Evolutionary conservation across 2,888 invertebrate genomes (phyloP).

Genomic region (Muscina levida): DNA sequence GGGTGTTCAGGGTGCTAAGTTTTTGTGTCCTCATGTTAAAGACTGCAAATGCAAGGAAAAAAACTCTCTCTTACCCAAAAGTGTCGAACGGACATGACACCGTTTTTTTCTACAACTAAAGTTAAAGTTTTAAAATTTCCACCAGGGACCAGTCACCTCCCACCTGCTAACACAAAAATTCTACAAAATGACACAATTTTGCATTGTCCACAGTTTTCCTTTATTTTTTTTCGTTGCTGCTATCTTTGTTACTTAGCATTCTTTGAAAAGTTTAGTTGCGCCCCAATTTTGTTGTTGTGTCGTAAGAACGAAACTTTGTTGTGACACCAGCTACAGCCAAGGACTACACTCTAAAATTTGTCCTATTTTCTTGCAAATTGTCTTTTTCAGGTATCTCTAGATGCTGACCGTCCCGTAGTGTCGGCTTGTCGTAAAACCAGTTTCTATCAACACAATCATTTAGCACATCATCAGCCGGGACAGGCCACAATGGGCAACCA

Average conservation of each 20-base stretch:
- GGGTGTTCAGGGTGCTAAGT: no score
- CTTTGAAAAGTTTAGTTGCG: background rate
- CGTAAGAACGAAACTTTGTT: no score
- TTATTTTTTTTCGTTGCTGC: background rate
- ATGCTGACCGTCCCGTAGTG: conserved; percentile 78
- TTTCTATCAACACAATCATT: conserved; percentile 75
- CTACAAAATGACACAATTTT: conserved; percentile 2
- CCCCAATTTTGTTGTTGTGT: background rate
- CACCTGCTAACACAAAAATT: background rate
- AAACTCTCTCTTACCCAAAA: no score
- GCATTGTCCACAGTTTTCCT: conserved; percentile 1
- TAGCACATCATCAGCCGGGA: conserved; percentile 54
- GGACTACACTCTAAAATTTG: no score
- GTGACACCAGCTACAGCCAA: no score
- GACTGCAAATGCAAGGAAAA: no score
- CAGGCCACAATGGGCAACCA: conserved; percentile 57
- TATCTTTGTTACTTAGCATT: background rate
- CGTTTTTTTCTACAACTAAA: no score
- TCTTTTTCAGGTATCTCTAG: conserved; percentile 77
- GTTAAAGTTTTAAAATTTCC: no score
- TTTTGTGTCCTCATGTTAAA: no score
- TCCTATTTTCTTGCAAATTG: background rate
- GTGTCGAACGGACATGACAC: background rate
- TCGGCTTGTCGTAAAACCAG: conserved; percentile 78
- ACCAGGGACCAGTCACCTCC: no score